A percentile compares a stretch with the other conserved stretches of the same genome.
These are phyloP conservation scores for Tetragnatha versicolor DNA, from an alignment of 1,140 invertebrate genomes.

Conservation along the genomic window DNA sequence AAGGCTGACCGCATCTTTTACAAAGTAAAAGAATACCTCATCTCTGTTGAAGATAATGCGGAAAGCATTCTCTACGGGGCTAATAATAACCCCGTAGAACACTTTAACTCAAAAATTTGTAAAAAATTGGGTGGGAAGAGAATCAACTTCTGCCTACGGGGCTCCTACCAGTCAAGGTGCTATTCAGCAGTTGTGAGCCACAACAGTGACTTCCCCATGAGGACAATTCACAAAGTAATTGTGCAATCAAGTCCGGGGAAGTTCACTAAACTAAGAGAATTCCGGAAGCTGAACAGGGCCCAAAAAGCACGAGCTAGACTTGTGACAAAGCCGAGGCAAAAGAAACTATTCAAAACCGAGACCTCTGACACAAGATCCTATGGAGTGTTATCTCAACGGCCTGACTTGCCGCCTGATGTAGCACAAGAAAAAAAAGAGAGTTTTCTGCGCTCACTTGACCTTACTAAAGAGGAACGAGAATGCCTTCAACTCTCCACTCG, in stretches of 20 bases:
- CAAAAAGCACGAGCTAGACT: not conserved
- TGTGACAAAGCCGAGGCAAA: not conserved
- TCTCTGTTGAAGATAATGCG: conserved; percentile 8
- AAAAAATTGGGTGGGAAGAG: conserved; percentile 63
- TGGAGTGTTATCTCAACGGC: not conserved
- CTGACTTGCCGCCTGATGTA: not conserved
- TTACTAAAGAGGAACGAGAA: not conserved
- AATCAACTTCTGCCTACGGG: conserved; percentile 59
- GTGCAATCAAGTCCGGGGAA: not conserved
- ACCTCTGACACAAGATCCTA: not conserved
- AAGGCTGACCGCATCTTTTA: conserved; percentile 27
- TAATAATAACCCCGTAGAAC: conserved; percentile 64
- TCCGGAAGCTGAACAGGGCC: not conserved
- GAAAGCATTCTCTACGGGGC: conserved; percentile 61
- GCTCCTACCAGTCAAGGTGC: conserved; percentile 57
- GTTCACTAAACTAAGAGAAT: not conserved
- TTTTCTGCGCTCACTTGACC: not conserved
- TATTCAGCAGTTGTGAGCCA: not conserved
- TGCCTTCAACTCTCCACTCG: not conserved
- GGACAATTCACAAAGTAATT: not conserved
- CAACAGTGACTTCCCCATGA: not conserved
- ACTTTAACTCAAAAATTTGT: conserved; percentile 61
- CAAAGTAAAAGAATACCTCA: not conserved
- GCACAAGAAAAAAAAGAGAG: not conserved
- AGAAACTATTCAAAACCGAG: not conserved